These are phyloP conservation scores for Mormyrus proboscirostris DNA, from an alignment of 2,797 vertebrate genomes.

Conservation along the genomic window DNA sequence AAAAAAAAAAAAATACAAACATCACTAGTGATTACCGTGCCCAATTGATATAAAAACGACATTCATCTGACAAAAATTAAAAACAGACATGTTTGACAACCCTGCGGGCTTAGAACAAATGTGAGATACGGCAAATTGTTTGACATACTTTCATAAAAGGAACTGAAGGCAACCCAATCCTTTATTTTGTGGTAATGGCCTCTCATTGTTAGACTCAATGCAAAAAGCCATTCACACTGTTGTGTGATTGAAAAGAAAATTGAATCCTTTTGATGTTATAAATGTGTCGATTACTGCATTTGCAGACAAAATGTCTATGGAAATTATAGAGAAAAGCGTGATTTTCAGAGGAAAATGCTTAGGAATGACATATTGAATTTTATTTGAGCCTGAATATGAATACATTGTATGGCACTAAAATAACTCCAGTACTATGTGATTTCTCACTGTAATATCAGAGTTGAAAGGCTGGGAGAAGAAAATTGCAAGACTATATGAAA, in stretches of 20 bases:
- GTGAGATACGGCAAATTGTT: conserved; percentile 79
- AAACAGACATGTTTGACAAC: conserved; percentile 76
- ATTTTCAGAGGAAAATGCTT: conserved; percentile 83
- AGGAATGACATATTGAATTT: conserved; percentile 89
- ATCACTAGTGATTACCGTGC: conserved; percentile 59
- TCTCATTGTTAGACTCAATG: conserved; percentile 91
- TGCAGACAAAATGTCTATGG: conserved; percentile 94
- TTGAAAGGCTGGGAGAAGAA: conserved; percentile 57
- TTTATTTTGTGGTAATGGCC: conserved; percentile 80
- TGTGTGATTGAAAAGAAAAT: conserved; percentile 97
- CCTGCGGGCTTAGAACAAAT: conserved; percentile 77
- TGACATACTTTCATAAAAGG: conserved; percentile 80
- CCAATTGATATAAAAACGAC: conserved; percentile 72
- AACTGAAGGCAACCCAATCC: conserved; percentile 70
- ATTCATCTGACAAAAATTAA: conserved; percentile 82
- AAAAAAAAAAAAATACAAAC: conserved; percentile 59
- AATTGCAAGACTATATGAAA: conserved; percentile 63
- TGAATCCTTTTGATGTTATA: conserved; percentile 97
- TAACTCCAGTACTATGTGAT: conserved; percentile 54
- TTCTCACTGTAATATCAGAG: conserved; percentile 56
- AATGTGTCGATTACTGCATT: conserved; percentile 96
- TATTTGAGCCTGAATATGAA: conserved; percentile 82
- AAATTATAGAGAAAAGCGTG: conserved; percentile 89
- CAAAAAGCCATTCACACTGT: conserved; percentile 86
- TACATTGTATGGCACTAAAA: conserved; percentile 59